Evolutionary conservation across 2,113 vertebrate species (phyloP).

Genomic region (Ciconia stormi): DNA sequence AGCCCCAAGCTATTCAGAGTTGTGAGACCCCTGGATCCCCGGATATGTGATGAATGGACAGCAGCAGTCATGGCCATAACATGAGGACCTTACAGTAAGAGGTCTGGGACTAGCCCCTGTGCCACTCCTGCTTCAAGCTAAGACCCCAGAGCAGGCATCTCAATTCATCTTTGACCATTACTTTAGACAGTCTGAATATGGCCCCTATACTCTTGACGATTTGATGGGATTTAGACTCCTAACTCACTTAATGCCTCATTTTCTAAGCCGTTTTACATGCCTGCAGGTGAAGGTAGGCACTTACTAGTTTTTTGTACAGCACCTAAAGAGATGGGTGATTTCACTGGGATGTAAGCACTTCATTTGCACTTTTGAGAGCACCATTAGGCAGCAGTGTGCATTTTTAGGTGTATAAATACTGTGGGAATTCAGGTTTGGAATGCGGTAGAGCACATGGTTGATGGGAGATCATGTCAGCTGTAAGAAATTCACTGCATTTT

Average conservation of each 20-base stretch:
- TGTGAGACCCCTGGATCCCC: not conserved
- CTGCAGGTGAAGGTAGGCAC: not conserved
- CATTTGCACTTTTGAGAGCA: not conserved
- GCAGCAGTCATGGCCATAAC: not conserved
- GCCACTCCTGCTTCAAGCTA: not conserved
- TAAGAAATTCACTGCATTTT: constrained; percentile 3
- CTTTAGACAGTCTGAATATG: not conserved
- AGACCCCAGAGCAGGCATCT: not conserved
- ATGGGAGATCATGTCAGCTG: not conserved
- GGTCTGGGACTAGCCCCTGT: not conserved
- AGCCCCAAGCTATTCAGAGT: not conserved
- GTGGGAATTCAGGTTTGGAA: not conserved
- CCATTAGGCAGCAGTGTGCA: not conserved
- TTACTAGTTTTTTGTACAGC: not conserved
- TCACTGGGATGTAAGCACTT: not conserved
- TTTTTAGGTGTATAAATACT: not conserved
- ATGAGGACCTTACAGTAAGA: not conserved
- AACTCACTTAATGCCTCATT: not conserved
- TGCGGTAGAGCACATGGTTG: not conserved
- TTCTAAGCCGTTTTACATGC: not conserved
- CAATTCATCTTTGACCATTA: not conserved
- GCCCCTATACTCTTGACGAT: rapidly evolving
- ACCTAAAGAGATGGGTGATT: not conserved
- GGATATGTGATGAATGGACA: not conserved
- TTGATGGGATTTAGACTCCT: not conserved